Evolutionary conservation across 37 sponge, comb jelly and placozoan species (phyloP), one percentile per base, ranked within the genome.

Genomic region (Haliclona indistincta): DNA sequence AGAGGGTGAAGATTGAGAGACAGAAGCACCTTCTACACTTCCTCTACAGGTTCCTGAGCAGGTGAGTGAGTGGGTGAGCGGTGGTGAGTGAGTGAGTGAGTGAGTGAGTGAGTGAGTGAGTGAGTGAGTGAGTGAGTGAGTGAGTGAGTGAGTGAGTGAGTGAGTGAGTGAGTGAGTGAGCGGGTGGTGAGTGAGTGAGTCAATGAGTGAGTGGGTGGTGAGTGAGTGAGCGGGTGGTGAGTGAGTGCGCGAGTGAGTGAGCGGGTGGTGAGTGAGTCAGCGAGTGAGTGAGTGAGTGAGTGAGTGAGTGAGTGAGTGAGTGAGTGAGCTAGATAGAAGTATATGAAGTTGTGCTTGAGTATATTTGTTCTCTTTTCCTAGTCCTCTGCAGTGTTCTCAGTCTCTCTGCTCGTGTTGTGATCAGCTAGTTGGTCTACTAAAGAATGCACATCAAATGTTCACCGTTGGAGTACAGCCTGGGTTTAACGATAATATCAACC

Each of bases 1-100:
- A 73, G 43, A 71, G 60, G n/a, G n/a, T n/a, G n/a, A n/a, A n/a
- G n/a, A 71, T 68, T 22, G 32, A 26, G 0, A 76, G 78, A 36
- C 83, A 82, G 53, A 82, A 81, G 26, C 73, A 88, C 52, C 79
- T 88, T 10, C 79, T 88, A 0, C 89, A 88, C 65, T 88, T 81
- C 40, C 68, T 88, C 45, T 88, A 82, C 67, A 75, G 72, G 65
- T 88, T 68, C 68, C 64, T 88, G 38, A 73, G 76, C 52, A 82
- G 82, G 88, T 82, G 26, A 52, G 70, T 79, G 53, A 22, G 71
- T 1, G 34, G 1, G 71, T 70, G 52, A 51, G 71, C 33, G 33
- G 28, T 26, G 1, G 52, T 44, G 71, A 28, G 71, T 47, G 52
- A 51, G 71, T 45, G 34, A 23, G 71, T 43, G 47, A n/a, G 52